Percentiles rank a stretch among this genome's conserved stretches.
Conservation (phyloP, 2,113 vertebrate genomes). For the Osmerus eperlanus region DNA sequence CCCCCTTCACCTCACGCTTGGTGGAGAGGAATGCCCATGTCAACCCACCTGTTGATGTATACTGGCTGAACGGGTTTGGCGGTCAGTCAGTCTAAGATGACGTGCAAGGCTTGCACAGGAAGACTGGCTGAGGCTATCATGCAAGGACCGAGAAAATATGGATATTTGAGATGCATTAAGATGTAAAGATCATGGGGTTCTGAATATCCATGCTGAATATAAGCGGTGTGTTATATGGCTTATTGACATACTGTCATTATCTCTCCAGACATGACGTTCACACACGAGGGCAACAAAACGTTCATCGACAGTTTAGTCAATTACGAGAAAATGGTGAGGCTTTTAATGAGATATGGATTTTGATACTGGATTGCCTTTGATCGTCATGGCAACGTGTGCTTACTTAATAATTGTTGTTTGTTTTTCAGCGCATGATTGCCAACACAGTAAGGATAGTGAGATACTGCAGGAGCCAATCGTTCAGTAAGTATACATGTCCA, state of each 20-base stretch:
- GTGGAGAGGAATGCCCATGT: not conserved
- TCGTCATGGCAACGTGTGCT: not conserved
- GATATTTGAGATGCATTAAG: no score
- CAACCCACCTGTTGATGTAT: not conserved
- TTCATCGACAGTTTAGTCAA: conserved; percentile 94
- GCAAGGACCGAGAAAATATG: no score
- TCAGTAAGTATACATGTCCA: conserved; percentile 81
- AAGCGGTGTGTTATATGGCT: no score
- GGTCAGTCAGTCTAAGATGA: no score
- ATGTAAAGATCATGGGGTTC: no score
- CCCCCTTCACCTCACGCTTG: no score
- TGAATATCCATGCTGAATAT: no score
- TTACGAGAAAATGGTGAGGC: conserved; percentile 98
- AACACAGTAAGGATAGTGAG: conserved; percentile 90
- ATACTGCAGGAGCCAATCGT: conserved; percentile 89
- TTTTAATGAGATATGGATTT: conserved; percentile 24
- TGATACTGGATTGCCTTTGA: conserved; percentile 1
- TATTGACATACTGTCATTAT: conserved; percentile 46
- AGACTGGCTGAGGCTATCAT: no score
- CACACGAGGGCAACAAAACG: conserved; percentile 97
- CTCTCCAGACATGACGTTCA: conserved; percentile 94
- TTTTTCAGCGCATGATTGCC: conserved; percentile 93
- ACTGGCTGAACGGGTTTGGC: not conserved
- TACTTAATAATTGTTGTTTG: conserved; percentile 37
- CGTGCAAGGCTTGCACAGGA: no score